Evolutionary conservation across 1,140 invertebrate genomes (phyloP), one percentile per base, ranked within the genome.

Genomic region (Geopemphigus sp.): DNA sequence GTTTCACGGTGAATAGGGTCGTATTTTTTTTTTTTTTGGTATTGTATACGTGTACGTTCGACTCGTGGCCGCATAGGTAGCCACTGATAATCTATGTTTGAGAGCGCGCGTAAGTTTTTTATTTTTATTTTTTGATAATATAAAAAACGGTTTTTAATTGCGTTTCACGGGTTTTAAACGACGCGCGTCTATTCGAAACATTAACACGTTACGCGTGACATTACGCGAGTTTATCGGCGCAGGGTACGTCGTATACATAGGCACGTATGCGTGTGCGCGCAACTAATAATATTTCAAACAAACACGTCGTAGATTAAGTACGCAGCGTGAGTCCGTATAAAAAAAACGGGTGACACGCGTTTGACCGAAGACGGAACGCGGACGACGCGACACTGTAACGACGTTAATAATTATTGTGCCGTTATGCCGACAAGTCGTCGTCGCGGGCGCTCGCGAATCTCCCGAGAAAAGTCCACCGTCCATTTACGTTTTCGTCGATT

Each of bases 1-100:
- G 32, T 39, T 39, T 39, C 32, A 59, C n/a, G 73, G 56, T 76
- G 73, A 76, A 74, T 76, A 59, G 56, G 45, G 57, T 61, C 39
- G 22, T 76, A 24, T 11, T 26, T n/a, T 24, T 70, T 50, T 24
- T 47, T 45, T 68, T 68, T 47, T 68, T 29, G 17, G 15, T 26
- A 66, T 66, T 22, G 50, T 14, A 17, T 24, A 68, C 45, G 39
- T 24, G 6, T 19, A 32, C 24, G 22, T 57, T 24, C 53, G 8
- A 57, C 56, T 39, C 29, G 5, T 8, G 32, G 32, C 32, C 14
- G 47, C 19, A 66, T n/a, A 68, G 15, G 22, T 15, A 68, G 14
- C 50, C 53, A 22, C n/a, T 10, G 11, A 4, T 59, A 76, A 76
- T 76, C 73, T 57, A 61, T 61, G 73, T 76, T 57, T 59, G 73